Conservation (phyloP, 2,888 invertebrate genomes). For the Leptura quadrifasciata region DNA sequence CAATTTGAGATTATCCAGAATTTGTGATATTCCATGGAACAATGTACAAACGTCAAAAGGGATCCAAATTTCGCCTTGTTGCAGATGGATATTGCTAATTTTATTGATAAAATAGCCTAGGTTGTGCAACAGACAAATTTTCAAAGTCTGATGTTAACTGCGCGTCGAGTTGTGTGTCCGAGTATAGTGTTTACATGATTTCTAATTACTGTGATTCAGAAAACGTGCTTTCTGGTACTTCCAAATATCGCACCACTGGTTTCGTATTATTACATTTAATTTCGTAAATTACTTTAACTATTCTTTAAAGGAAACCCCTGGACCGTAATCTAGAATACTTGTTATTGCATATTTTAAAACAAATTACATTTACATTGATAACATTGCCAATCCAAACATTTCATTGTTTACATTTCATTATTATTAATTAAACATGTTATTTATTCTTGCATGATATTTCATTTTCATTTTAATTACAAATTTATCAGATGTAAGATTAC, state of each 20-base stretch:
- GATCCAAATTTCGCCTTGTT: no score
- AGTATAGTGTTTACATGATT: no score
- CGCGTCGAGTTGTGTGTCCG: no score
- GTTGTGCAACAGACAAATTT: no score
- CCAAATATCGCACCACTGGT: background rate
- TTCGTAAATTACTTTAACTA: background rate
- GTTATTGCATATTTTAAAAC: background rate
- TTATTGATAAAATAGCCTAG: no score
- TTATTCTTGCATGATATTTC: background rate
- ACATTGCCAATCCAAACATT: background rate
- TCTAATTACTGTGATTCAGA: no score
- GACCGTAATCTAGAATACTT: background rate
- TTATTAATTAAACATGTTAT: slow-evolving; percentile 15
- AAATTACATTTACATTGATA: slow-evolving; percentile 20
- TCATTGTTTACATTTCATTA: slow-evolving; percentile 6
- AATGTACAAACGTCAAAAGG: no score
- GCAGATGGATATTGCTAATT: no score
- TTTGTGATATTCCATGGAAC: no score
- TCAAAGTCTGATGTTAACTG: no score
- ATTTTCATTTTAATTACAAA: background rate
- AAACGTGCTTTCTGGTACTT: no score
- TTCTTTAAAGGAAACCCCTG: background rate
- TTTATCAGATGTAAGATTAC: slow-evolving; percentile 1
- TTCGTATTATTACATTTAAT: background rate
- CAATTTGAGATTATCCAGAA: no score